phyloP scores from a whole-genome alignment of 2,888 invertebrate genomes.

The Leptopilina myrica region DNA sequence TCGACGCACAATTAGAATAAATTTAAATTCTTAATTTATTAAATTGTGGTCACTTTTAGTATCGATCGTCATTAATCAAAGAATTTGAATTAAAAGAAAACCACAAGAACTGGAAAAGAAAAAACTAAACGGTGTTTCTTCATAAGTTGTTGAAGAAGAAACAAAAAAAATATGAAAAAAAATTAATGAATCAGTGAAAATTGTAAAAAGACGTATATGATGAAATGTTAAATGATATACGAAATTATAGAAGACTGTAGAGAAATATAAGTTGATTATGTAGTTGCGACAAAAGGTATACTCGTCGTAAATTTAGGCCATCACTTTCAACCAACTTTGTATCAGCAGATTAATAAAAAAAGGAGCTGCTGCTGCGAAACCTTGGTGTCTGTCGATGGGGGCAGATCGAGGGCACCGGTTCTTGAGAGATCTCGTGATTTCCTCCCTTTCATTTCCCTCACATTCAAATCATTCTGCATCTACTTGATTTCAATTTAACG shows the following conservation, averaged over 20 bases:
- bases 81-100: too few relatives aligned
- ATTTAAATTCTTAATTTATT: too few relatives aligned
- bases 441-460: constrained; percentile 42
- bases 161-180: neutral
- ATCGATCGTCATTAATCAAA: too few relatives aligned
- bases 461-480: constrained; percentile 28
- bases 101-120: neutral
- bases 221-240: neutral
- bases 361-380: constrained; percentile 43
- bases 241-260: neutral
- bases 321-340: constrained; percentile 49
- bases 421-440: constrained; percentile 42
- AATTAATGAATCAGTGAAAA: constrained; percentile 29
- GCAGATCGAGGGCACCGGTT: constrained; percentile 44
- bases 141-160: neutral
- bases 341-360: constrained; percentile 36
- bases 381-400: constrained; percentile 35
- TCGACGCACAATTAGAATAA: too few relatives aligned
- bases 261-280: neutral
- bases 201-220: constrained; percentile 11
- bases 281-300: constrained; percentile 29
- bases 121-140: neutral
- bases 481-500: constrained; percentile 47
- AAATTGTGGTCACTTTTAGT: too few relatives aligned
- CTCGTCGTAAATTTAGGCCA: constrained; percentile 39